phyloP scores from a whole-genome alignment of 2,113 vertebrate genomes.

The Paradisaea rubra region DNA sequence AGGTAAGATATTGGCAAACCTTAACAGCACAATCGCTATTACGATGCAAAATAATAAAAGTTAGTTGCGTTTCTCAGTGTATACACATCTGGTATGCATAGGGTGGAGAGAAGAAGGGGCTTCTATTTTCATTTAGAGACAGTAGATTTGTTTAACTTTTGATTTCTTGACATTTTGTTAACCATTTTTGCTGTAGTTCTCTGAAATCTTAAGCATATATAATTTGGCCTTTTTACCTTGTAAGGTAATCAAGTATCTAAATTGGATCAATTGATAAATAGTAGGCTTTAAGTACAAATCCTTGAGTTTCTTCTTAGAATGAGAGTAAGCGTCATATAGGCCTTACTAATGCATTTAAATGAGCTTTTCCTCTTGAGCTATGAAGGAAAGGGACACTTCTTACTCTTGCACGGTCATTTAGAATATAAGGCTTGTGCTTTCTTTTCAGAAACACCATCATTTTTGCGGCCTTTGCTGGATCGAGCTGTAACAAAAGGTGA shows the following conservation, averaged over 20 bases:
- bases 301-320: neutral
- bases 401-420: neutral
- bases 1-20: slow-evolving; percentile 68
- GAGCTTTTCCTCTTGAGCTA: neutral
- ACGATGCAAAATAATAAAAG: neutral
- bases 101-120: neutral
- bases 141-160: neutral
- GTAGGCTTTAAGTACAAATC: neutral
- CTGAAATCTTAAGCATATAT: neutral
- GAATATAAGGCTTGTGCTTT: neutral
- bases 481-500: slow-evolving; percentile 90
- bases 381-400: neutral
- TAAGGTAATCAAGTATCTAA: neutral
- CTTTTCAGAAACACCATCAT: slow-evolving; percentile 88
- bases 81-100: neutral
- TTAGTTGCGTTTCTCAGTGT: neutral
- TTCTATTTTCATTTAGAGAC: neutral
- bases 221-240: neutral
- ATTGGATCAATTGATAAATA: neutral
- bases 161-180: neutral
- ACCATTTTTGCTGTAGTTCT: neutral
- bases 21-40: neutral
- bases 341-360: neutral
- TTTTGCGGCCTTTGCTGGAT: slow-evolving; percentile 87
- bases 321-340: neutral